phyloP scores from a whole-genome alignment of 2,888 invertebrate genomes.

The Protonemura montana region DNA sequence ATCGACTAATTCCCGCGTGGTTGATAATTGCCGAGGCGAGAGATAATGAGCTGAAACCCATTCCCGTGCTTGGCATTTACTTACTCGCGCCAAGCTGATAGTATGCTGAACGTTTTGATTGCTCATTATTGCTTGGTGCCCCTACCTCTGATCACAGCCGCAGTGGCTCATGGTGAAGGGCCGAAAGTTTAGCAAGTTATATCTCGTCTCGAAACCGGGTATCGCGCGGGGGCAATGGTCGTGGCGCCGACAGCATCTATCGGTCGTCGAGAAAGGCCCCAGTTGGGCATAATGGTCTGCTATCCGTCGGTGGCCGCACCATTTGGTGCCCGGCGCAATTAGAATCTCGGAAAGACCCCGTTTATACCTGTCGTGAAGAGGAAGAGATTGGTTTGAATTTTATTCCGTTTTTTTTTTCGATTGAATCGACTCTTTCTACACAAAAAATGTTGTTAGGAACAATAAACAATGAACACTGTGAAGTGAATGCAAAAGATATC shows the following conservation, averaged over 20 bases:
- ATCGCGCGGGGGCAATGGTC: slow-evolving; percentile 74
- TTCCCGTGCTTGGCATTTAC: background rate
- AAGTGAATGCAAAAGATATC: background rate
- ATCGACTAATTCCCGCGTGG: slow-evolving; percentile 2
- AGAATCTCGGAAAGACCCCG: slow-evolving; percentile 52
- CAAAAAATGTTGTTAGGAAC: background rate
- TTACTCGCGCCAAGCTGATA: background rate
- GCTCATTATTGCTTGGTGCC: slow-evolving; percentile 46
- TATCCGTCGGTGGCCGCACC: slow-evolving; percentile 74
- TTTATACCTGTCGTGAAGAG: slow-evolving; percentile 46
- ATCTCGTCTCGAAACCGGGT: slow-evolving; percentile 68
- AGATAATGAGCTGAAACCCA: background rate
- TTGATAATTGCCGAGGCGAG: background rate
- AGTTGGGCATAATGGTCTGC: slow-evolving; percentile 69
- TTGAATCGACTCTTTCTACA: background rate
- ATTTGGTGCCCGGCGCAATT: slow-evolving; percentile 73
- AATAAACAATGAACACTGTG: background rate
- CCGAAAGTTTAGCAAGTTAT: slow-evolving; percentile 71
- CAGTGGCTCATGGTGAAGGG: slow-evolving; percentile 80
- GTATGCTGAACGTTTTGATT: background rate
- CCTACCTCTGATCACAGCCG: slow-evolving; percentile 79
- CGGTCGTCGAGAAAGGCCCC: slow-evolving; percentile 66
- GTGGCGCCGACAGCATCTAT: slow-evolving; percentile 77
- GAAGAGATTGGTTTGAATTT: slow-evolving; percentile 7
- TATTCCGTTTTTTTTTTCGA: background rate